Evolutionary conservation across 2,113 vertebrate genomes (phyloP).

Genomic region (Triplophysa dalaica): DNA sequence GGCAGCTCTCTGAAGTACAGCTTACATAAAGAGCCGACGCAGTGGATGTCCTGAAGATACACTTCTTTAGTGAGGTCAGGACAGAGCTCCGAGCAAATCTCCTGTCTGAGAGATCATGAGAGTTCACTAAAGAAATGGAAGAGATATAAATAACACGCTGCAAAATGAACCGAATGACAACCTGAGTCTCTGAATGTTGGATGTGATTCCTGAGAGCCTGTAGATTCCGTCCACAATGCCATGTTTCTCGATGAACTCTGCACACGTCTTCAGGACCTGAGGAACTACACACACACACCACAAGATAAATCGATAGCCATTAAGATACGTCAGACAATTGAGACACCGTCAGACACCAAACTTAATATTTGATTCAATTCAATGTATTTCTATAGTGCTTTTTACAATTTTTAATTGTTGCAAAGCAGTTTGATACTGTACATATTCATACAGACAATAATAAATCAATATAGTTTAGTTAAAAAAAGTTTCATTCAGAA

Average conservation of each 20-base stretch:
- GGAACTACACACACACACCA: constrained; percentile 77
- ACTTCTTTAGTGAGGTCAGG: constrained; percentile 96
- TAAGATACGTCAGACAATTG: background rate
- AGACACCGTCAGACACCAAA: too few relatives aligned
- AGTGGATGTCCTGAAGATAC: constrained; percentile 99
- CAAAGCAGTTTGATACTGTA: too few relatives aligned
- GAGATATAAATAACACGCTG: background rate
- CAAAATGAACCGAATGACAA: constrained; percentile 51
- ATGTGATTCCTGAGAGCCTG: constrained; percentile 94
- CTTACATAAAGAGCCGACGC: constrained; percentile 97
- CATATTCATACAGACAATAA: too few relatives aligned
- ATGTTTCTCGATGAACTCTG: constrained; percentile 94
- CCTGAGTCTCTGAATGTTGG: constrained; percentile 97
- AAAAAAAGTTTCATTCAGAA: too few relatives aligned
- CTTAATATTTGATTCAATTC: too few relatives aligned
- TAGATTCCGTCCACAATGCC: constrained; percentile 98
- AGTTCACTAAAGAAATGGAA: background rate
- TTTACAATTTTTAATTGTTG: too few relatives aligned
- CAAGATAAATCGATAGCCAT: background rate
- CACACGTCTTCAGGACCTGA: constrained; percentile 91
- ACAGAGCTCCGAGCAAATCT: constrained; percentile 91
- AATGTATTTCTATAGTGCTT: too few relatives aligned
- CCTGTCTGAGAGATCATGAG: constrained; percentile 80
- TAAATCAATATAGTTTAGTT: too few relatives aligned
- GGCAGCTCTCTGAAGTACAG: constrained; percentile 97